Percentiles rank a stretch among this genome's conserved stretches.
phyloP scores from a whole-genome alignment of 2,113 vertebrate species.

The Saimiri boliviensis region DNA sequence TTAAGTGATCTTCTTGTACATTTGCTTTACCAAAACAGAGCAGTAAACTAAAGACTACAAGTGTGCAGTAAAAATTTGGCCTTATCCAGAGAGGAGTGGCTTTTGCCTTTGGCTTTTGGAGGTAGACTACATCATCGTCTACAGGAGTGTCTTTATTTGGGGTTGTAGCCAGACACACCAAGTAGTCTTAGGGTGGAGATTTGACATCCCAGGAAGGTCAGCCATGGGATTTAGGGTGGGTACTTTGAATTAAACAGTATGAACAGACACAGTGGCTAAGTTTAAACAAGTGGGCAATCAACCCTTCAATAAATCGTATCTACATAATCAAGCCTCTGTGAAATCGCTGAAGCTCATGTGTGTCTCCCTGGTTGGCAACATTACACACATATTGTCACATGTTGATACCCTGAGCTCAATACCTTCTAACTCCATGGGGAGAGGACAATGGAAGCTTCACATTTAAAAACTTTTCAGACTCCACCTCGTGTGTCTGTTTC shows the following conservation, averaged over 20 bases:
- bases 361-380: neutral
- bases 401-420: neutral
- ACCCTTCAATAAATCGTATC: neutral
- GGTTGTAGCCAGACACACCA: accelerated
- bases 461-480: neutral
- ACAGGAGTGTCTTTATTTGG: neutral
- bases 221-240: neutral
- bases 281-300: neutral
- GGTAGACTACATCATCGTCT: neutral
- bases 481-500: neutral
- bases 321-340: neutral
- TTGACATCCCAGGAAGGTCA: neutral
- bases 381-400: neutral
- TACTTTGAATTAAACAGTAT: neutral
- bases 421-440: neutral
- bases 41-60: neutral
- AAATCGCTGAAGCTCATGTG: too few species aligned
- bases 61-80: neutral
- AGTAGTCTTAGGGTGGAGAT: neutral
- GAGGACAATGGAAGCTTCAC: neutral
- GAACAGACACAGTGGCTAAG: neutral
- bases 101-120: neutral
- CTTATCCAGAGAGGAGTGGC: neutral
- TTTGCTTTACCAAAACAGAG: neutral
- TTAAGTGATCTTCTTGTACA: neutral